Evolutionary conservation across 1,140 invertebrate genomes (phyloP).

Genomic region (Eubasilissa regina): DNA sequence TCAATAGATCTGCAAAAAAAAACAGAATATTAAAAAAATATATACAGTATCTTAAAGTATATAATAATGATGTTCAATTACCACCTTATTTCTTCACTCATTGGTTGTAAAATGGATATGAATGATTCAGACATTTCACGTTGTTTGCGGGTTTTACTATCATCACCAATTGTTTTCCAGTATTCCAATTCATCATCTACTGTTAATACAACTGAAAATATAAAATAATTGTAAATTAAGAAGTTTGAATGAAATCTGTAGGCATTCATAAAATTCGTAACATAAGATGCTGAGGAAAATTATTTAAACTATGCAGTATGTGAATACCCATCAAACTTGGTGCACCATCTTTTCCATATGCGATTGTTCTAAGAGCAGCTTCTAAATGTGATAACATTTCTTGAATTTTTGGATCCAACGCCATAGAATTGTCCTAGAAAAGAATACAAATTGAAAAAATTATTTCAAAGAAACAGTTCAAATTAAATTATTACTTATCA

Average conservation of each 20-base stretch:
- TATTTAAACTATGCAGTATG: background rate
- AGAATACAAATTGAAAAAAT: background rate
- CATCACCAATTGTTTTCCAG: conserved; percentile 65
- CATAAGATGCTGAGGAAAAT: background rate
- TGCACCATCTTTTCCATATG: conserved; percentile 56
- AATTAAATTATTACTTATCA: background rate
- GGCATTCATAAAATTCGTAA: background rate
- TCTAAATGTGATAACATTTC: conserved; percentile 55
- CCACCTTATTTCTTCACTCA: conserved; percentile 65
- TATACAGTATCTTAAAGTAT: background rate
- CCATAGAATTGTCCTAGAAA: conserved; percentile 49
- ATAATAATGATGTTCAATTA: background rate
- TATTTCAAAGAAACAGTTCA: background rate
- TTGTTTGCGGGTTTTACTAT: conserved; percentile 65
- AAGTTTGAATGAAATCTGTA: background rate
- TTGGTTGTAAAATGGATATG: conserved; percentile 63
- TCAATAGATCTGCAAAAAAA: conserved; percentile 48
- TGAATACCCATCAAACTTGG: conserved; percentile 55
- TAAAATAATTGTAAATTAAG: background rate
- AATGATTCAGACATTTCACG: conserved; percentile 66
- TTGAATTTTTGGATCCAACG: conserved; percentile 56
- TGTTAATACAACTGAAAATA: conserved; percentile 57
- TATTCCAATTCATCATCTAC: conserved; percentile 68
- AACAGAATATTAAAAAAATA: background rate
- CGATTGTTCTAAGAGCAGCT: conserved; percentile 50